Percentiles rank a stretch among this genome's conserved stretches.
These are phyloP conservation scores for Cariama cristata DNA, from an alignment of 2,113 vertebrate genomes.

Conservation along the genomic window DNA sequence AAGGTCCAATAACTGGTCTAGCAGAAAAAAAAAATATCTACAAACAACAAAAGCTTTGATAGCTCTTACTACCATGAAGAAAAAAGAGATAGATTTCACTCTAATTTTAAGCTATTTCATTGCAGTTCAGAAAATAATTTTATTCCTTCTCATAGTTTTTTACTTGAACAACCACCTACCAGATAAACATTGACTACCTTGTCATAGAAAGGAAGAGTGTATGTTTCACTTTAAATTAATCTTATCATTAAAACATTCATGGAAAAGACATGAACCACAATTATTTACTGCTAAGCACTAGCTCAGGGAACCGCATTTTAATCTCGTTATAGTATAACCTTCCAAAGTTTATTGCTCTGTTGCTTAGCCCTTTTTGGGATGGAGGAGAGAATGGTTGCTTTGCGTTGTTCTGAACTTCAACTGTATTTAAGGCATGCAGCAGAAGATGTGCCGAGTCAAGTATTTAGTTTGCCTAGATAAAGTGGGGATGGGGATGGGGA, in stretches of 20 bases:
- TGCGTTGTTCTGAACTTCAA: conserved; percentile 29
- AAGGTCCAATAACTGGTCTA: neutral
- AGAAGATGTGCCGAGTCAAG: neutral
- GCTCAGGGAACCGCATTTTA: conserved; percentile 45
- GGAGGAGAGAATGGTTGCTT: neutral
- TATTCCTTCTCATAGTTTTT: conserved; percentile 13
- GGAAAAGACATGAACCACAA: conserved; percentile 36
- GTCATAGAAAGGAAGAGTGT: conserved; percentile 52
- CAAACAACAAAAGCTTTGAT: neutral
- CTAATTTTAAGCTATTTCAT: conserved; percentile 60
- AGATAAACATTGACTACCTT: conserved; percentile 46
- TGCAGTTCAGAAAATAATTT: conserved; percentile 36
- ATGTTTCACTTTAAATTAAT: conserved; percentile 69
- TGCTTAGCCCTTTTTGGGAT: neutral
- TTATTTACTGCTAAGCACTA: conserved; percentile 63
- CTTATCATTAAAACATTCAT: conserved; percentile 62
- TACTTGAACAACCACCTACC: conserved; percentile 53
- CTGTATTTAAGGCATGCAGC: neutral
- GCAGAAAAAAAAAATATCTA: neutral
- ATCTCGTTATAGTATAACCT: conserved; percentile 64
- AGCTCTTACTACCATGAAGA: neutral
- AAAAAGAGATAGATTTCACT: neutral
- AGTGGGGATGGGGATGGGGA: neutral
- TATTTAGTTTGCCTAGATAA: conserved; percentile 45
- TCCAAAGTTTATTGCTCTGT: conserved; percentile 6